phyloP scores from a whole-genome alignment of 53 echinoderm and acorn worm species.

The Crossaster papposus region DNA sequence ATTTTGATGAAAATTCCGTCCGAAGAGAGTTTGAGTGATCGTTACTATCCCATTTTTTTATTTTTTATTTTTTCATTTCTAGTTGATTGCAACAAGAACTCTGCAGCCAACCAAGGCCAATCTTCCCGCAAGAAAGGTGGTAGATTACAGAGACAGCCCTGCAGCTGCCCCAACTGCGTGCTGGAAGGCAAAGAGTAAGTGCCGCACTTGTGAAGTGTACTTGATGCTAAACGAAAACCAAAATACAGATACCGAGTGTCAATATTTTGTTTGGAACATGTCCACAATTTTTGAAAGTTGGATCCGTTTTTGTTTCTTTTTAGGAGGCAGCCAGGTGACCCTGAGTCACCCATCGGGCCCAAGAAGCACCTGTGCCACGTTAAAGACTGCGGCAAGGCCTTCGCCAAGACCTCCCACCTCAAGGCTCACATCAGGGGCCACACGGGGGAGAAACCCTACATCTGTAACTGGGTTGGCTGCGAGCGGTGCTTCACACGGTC shows the following conservation, averaged over 20 bases:
- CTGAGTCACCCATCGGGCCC: conserved; percentile 61
- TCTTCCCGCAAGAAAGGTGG: conserved; percentile 1
- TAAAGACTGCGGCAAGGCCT: conserved; percentile 83
- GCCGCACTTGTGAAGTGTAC: too few species aligned
- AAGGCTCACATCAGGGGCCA: conserved; percentile 97
- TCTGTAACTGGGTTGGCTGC: conserved; percentile 94
- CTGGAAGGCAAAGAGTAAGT: conserved; percentile 60
- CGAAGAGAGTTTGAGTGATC: too few species aligned
- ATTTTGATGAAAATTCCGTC: background rate
- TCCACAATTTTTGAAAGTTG: too few species aligned
- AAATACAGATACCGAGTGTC: too few species aligned
- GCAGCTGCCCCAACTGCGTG: conserved; percentile 92
- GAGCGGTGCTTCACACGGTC: conserved; percentile 95
- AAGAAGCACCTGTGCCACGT: conserved; percentile 99
- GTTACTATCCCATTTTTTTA: too few species aligned
- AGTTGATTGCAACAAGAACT: conserved; percentile 11
- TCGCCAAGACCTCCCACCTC: conserved; percentile 96
- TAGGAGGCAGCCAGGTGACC: conserved; percentile 32
- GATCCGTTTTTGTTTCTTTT: background rate
- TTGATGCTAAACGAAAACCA: too few species aligned
- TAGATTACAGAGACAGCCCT: conserved; percentile 83
- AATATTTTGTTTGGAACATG: too few species aligned
- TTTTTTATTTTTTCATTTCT: background rate
- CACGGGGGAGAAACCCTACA: conserved; percentile 91
- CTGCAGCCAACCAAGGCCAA: background rate